Evolutionary conservation across 2,888 invertebrate genomes (phyloP).

Genomic region (Oasisia sp.): DNA sequence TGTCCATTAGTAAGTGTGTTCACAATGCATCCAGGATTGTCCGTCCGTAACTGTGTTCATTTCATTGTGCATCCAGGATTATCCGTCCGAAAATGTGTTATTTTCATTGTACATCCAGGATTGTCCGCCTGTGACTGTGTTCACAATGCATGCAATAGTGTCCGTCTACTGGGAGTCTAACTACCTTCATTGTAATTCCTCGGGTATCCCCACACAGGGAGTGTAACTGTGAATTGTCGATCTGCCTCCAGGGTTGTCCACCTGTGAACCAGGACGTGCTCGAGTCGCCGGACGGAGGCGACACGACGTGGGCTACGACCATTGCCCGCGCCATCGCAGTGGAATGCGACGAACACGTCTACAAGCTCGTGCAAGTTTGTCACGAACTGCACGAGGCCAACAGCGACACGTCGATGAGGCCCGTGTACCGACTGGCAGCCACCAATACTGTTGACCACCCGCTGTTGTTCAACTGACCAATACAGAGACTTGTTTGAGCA

Average conservation of each 20-base stretch:
- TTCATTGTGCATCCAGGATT: no score
- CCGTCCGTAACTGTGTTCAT: no score
- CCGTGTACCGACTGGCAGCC: neutral
- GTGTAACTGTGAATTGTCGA: no score
- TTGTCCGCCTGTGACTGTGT: no score
- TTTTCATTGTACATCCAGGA: no score
- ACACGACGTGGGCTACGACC: neutral
- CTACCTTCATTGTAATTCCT: no score
- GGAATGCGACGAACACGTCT: conserved; percentile 31
- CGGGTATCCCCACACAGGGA: no score
- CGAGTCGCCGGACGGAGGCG: neutral
- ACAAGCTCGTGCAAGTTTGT: conserved; percentile 35
- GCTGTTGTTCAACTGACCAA: neutral
- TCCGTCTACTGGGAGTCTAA: no score
- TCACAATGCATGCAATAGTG: no score
- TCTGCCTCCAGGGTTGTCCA: neutral
- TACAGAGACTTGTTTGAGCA: neutral
- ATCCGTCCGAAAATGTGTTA: no score
- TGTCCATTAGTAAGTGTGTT: no score
- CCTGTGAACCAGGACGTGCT: neutral
- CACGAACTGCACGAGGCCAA: conserved; percentile 21
- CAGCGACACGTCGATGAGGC: neutral
- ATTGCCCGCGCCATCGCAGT: neutral
- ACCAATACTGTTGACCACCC: neutral
- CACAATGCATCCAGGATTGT: no score